These are phyloP conservation scores for Drosophila diplacantha DNA, from an alignment of 2,888 invertebrate genomes.

Conservation along the genomic window DNA sequence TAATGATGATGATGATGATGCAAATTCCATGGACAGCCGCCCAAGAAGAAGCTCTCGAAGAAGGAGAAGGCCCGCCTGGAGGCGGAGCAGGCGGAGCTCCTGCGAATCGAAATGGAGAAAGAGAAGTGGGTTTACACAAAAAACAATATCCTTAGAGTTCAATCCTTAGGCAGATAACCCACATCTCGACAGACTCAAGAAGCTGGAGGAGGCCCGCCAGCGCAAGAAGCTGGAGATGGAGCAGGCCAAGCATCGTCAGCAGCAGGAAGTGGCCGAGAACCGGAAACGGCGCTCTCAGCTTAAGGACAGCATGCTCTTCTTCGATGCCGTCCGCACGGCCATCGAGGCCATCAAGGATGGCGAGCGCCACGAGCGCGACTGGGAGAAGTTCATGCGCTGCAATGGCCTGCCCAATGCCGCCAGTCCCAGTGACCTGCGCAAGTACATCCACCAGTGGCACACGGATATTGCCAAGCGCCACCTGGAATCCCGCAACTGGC, in stretches of 20 bases:
- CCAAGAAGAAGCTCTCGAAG: constrained; percentile 78
- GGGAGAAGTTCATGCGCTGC: constrained; percentile 78
- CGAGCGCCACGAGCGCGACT: constrained; percentile 72
- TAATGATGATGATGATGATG: constrained; percentile 5
- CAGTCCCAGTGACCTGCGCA: constrained; percentile 77
- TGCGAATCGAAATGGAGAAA: constrained; percentile 78
- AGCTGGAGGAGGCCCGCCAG: constrained; percentile 76
- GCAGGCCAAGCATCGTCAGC: constrained; percentile 76
- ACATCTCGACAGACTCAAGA: constrained; percentile 64
- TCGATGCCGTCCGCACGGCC: constrained; percentile 65
- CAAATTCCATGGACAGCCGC: constrained; percentile 59
- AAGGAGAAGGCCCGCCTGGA: constrained; percentile 78
- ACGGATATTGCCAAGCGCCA: constrained; percentile 66
- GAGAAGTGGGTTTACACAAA: constrained; percentile 69
- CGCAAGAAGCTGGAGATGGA: constrained; percentile 76
- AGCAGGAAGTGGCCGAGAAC: constrained; percentile 77
- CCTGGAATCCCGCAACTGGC: constrained; percentile 75
- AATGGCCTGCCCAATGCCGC: constrained; percentile 77
- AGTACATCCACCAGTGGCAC: constrained; percentile 77
- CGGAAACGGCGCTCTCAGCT: constrained; percentile 74
- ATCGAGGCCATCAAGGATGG: constrained; percentile 72
- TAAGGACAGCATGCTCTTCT: constrained; percentile 75
- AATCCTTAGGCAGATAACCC: neutral
- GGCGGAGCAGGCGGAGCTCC: constrained; percentile 77
- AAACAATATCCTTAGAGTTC: neutral